A percentile compares a stretch with the other conserved stretches of the same genome.
These are phyloP conservation scores for Wiebesia pumilae DNA, from an alignment of 1,140 invertebrate genomes.

Conservation along the genomic window DNA sequence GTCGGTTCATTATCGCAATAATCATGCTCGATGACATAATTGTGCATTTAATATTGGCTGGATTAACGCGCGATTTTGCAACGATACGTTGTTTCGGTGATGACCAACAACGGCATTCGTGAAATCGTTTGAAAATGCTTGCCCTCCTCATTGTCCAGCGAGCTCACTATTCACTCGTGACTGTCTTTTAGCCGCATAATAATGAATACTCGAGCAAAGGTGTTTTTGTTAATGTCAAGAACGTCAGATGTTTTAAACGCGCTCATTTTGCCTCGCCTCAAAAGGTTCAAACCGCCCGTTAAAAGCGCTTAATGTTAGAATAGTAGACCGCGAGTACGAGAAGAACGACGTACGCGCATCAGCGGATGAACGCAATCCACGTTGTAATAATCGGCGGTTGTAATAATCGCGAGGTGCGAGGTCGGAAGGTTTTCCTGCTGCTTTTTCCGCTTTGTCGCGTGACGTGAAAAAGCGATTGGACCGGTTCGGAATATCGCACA, in stretches of 20 bases:
- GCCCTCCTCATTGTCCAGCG: too few species aligned
- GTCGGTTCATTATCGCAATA: constrained; percentile 15
- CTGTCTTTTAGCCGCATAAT: too few species aligned
- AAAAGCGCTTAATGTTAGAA: not conserved
- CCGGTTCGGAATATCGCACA: not conserved
- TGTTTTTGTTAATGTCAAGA: too few species aligned
- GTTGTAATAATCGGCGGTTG: not conserved
- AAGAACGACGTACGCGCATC: not conserved
- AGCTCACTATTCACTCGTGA: too few species aligned
- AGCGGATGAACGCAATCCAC: not conserved
- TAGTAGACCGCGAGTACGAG: not conserved
- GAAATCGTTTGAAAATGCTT: not conserved
- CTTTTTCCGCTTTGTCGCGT: too few species aligned
- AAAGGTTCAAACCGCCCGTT: too few species aligned
- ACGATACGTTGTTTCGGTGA: not conserved
- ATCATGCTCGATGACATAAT: constrained; percentile 30
- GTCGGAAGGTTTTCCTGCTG: not conserved
- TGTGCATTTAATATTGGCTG: constrained; percentile 15
- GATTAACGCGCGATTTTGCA: not conserved
- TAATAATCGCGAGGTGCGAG: too few species aligned
- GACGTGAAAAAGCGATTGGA: not conserved
- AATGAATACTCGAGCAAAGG: too few species aligned
- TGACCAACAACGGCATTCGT: not conserved
- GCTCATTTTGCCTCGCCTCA: too few species aligned
- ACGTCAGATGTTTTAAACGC: too few species aligned